Evolutionary conservation across 2,797 vertebrate species (phyloP), one percentile per base, ranked within the genome.

Genomic region (Etheostoma nigrum): DNA sequence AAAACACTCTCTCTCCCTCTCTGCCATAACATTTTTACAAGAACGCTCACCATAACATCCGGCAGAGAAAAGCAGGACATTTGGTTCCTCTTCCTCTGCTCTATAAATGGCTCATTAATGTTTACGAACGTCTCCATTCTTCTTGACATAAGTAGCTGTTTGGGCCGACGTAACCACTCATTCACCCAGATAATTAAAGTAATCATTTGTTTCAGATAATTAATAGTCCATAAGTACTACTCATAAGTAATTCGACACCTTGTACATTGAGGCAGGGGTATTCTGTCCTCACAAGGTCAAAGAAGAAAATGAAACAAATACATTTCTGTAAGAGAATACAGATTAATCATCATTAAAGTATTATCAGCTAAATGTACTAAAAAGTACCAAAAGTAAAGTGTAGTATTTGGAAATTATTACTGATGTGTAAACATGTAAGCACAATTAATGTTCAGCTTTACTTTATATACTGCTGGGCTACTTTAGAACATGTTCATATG

Each of bases 21-120:
- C 45, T 54, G 62, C 74, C 66, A 83, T 86, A 80, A 78, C 77
- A 55, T 8, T 25, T 87, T 88, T 74, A 88, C 82, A 79, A 74
- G 74, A 86, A 33, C 3, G 18, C 71, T 78, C 62, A 61, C 60
- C 74, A 71, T 84, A 68, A 68, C 75, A 78, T 79, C 77, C 47
- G 51, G 27, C 66, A 76, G 52, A 44, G 69, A 53, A 64, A 54
- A 65, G 69, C 64, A 72, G 74, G 77, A 69, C 16, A 18, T 52
- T 59, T 47, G 57, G 54, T 68, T 80, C 71, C 61, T 40, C 27
- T 61, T 42, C 63, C 67, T 78, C 61, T 89, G 74, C 90, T 88
- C 83, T 86, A 73, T 68, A 75, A 75, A 44, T 71, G 68, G 42
- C 65, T 72, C 69, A 30, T 76, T 60, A 60, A 9, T 68, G 65